Evolutionary conservation across 2,113 vertebrate genomes (phyloP), one percentile per base, ranked within the genome.

Genomic region (Salminus brasiliensis): DNA sequence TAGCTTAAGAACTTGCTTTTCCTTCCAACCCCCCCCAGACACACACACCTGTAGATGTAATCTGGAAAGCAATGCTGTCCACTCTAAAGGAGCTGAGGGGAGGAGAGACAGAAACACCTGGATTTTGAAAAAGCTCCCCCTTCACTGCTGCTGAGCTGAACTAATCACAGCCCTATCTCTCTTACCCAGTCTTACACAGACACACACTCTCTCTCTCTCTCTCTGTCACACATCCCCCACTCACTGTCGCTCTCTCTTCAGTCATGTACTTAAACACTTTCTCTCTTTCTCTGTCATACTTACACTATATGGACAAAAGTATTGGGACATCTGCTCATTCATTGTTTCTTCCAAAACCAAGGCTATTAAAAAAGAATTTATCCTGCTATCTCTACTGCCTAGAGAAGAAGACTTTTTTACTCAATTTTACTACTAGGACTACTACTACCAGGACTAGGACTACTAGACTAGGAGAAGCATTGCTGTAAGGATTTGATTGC

Each of bases 31-130:
- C 80, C 79, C 25, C 82, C 82, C 65, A 81, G 16, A 60, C 36
- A 74, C 85, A 79, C 71, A 88, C 87, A 89, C 85, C 89, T 91
- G 86, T 89, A 90, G 91, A 92, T 93, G 84, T 85, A 89, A 92
- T 92, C 91, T 91, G 84, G 86, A 79, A 88, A 81, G 85, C 85
- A 90, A 84, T 72, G 68, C 82, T 80, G 86, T 85, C 81, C 83
- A 81, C 86, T 89, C 88, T 87, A 88, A 80, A 87, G 78, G 68
- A 73, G 86, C 72, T 63, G 81, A 79, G 74, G 74, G 73, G 85
- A 88, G 89, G 82, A 66, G 72, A 80, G 80, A 62, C 66, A 53
- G 80, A 62, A 53, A 92, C 90, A 93, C 91, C 91, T 91, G 91
- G 90, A 89, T 89, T 82, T 80, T 70, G 82, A 68, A 88, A 83